Evolutionary conservation across 1,140 invertebrate genomes (phyloP), one percentile per base, ranked within the genome.

Genomic region (Psilanteris sp.): DNA sequence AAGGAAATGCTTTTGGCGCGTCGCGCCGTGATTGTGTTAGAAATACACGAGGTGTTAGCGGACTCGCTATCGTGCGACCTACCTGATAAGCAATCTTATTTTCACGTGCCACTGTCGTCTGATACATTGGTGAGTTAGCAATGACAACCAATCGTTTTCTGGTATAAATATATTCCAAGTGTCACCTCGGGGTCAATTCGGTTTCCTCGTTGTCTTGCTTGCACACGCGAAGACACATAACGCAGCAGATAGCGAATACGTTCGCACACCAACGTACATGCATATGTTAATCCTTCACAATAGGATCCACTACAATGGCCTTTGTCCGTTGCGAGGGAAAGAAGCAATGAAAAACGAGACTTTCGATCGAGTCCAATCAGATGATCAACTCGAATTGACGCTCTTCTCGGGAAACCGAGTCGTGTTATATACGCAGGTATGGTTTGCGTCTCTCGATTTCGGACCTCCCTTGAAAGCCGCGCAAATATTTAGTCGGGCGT

Each of bases 251-350:
- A 3, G n/a, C n/a, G 52, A 16, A 34, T n/a, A n/a, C 20, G 15
- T 29, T 20, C 37, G 24, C 59, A 37, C 20, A 48, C 52, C 20
- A 43, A 39, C 61, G 72, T 66, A 73, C 64, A 70, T 74, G 77
- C 78, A 77, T 79, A 79, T 79, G 74, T 77, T 79, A 79, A 79
- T 79, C 52, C 64, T 59, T 62, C 61, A 79, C 73, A 79, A 79
- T 79, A 41, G 77, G 73, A 77, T 66, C 68, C 62, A 70, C 70
- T 77, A 79, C 73, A 79, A 79, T 77, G 43, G 77, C 68, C 77
- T 79, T 79, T 79, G 77, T 79, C 77, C 77, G 68, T 46, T 70
- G 72, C 64, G 67, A 74, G 77, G 61, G 62, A 72, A 76, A 77
- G 66, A 75, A 79, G 67, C 68, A 71, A 79, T 68, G 73, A 76